phyloP scores from a whole-genome alignment of 1,140 invertebrate genomes.

The Drosophila funebris region DNA sequence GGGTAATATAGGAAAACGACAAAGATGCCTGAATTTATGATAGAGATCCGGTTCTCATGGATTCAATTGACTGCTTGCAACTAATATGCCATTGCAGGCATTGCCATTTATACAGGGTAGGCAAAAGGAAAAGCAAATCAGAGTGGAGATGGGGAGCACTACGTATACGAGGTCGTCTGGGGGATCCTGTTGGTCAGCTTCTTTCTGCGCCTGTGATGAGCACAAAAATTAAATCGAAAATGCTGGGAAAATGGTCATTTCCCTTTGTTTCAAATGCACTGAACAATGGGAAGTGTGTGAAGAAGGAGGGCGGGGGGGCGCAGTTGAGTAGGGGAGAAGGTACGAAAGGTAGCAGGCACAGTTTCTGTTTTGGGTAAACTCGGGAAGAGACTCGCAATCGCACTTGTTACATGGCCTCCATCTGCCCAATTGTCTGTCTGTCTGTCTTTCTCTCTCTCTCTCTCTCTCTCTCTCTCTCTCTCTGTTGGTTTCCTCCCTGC shows the following conservation, averaged over 20 bases:
- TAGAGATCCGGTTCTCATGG: no score
- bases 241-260: constrained; percentile 74
- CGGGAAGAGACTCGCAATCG: constrained; percentile 11
- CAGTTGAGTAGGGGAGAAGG: no score
- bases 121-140: constrained; percentile 5
- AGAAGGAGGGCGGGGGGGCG: neutral
- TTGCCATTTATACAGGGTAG: neutral
- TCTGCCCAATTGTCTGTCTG: neutral
- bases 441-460: neutral
- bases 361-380: neutral
- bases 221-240: constrained; percentile 78
- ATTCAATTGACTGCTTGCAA: neutral
- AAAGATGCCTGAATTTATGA: no score
- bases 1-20: no score
- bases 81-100: neutral
- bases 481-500: constrained; percentile 2
- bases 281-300: neutral
- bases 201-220: constrained; percentile 65
- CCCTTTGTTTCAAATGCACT: constrained; percentile 55
- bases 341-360: no score
- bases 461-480: neutral
- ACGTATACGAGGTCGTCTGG: constrained; percentile 27
- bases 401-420: constrained; percentile 51
- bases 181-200: constrained; percentile 62
- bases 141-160: constrained; percentile 20